Percentiles rank a stretch among this genome's conserved stretches.
Evolutionary conservation across 2,113 vertebrate species (phyloP).

Genomic region (Tretioscincus oriximinensis): DNA sequence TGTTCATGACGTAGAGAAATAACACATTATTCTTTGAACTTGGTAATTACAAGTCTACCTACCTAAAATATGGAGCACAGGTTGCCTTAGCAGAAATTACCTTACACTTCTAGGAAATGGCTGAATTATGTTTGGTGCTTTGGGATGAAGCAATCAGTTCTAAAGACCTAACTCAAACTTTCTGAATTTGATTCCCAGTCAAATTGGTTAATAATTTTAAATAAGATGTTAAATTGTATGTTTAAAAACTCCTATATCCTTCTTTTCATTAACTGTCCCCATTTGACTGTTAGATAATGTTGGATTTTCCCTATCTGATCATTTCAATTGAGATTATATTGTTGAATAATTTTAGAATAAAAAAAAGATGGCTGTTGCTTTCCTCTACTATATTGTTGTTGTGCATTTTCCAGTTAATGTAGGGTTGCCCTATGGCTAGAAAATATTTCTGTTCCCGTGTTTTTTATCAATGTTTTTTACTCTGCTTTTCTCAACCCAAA

Average conservation of each 20-base stretch:
- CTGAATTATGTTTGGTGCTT: background rate
- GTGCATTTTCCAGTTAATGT: background rate
- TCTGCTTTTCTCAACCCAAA: too few relatives aligned
- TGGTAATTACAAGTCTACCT: background rate
- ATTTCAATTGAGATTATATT: too few relatives aligned
- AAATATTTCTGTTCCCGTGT: background rate
- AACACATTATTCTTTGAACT: background rate
- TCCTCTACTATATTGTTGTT: background rate
- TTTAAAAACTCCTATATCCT: too few relatives aligned
- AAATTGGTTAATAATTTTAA: too few relatives aligned
- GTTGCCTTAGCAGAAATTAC: background rate
- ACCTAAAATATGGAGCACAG: background rate
- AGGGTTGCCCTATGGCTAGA: background rate
- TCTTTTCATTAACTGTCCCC: too few relatives aligned
- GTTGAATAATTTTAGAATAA: too few relatives aligned
- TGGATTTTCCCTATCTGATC: too few relatives aligned
- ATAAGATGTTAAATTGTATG: too few relatives aligned
- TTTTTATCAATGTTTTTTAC: too few relatives aligned
- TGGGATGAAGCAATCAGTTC: background rate
- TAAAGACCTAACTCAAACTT: too few relatives aligned
- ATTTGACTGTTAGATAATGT: too few relatives aligned
- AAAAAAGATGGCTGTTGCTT: background rate
- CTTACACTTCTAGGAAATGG: background rate
- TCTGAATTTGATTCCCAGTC: background rate
- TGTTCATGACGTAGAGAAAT: background rate